Conservation (phyloP, 2,113 vertebrate species). For the Trichechus manatus region DNA sequence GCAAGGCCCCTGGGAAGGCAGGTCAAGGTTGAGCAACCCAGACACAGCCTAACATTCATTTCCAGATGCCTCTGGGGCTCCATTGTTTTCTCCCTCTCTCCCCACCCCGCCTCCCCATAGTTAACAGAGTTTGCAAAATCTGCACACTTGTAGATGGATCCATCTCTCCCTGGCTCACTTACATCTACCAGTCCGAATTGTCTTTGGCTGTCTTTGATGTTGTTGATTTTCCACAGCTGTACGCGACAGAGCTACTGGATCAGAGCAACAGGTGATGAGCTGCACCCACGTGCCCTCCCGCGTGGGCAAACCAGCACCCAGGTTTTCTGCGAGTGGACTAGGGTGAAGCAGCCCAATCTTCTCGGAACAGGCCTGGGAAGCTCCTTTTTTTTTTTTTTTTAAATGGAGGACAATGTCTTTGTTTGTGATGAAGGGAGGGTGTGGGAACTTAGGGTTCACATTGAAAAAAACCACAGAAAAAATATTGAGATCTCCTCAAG, state of each 20-base stretch:
- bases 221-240: slow-evolving; percentile 11
- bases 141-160: not conserved
- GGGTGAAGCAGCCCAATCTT: not conserved
- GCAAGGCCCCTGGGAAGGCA: slow-evolving; percentile 76
- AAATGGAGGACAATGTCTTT: slow-evolving; percentile 6
- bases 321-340: not conserved
- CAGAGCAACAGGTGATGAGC: not conserved
- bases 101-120: not conserved
- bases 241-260: not conserved
- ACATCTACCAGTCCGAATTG: not conserved
- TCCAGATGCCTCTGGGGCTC: slow-evolving; percentile 78
- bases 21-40: slow-evolving; percentile 71
- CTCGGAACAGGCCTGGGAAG: not conserved
- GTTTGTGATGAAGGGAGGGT: not conserved
- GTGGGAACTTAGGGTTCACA: not conserved
- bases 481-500: not conserved
- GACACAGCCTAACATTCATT: slow-evolving; percentile 71
- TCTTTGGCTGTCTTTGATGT: not conserved
- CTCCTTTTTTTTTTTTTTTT: not conserved
- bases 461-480: not conserved
- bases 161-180: not conserved
- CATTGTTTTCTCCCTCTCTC: slow-evolving; percentile 67
- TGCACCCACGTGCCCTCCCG: rapidly evolving
- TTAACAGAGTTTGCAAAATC: slow-evolving; percentile 74
- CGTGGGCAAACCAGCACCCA: not conserved